phyloP scores from a whole-genome alignment of 1,140 invertebrate species.

The Saccostrea echinata region DNA sequence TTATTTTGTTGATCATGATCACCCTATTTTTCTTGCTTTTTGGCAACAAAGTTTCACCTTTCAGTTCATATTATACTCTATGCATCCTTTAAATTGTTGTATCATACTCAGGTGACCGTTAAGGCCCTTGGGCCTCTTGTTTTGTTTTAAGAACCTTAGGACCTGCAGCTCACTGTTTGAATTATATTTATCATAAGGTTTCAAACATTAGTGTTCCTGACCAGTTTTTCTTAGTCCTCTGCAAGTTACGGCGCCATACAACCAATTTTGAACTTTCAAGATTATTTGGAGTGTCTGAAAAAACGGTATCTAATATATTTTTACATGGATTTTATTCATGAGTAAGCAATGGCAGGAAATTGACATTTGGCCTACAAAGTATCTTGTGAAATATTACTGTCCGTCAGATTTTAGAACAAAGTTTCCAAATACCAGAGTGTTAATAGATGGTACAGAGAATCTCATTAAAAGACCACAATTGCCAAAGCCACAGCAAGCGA shows the following conservation, averaged over 20 bases:
- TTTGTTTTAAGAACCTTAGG: conserved; percentile 57
- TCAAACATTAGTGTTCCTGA: conserved; percentile 43
- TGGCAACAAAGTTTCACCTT: too few relatives aligned
- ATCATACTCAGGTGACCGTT: too few relatives aligned
- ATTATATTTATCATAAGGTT: conserved; percentile 53
- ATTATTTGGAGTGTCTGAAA: conserved; percentile 55
- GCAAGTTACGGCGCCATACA: conserved; percentile 53
- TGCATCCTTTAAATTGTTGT: too few relatives aligned
- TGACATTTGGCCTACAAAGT: conserved; percentile 52
- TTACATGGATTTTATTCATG: conserved; percentile 60
- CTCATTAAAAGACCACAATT: conserved; percentile 61
- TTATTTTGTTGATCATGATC: too few relatives aligned
- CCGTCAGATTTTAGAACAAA: conserved; percentile 67
- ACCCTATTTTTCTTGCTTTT: too few relatives aligned
- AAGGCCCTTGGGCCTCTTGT: too few relatives aligned
- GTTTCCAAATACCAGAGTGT: conserved; percentile 69
- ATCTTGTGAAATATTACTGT: conserved; percentile 50
- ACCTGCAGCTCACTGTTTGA: conserved; percentile 51
- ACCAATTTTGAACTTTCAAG: conserved; percentile 55
- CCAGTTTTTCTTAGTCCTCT: conserved; percentile 51
- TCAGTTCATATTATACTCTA: too few relatives aligned
- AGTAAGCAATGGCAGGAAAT: conserved; percentile 52
- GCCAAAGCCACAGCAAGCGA: conserved; percentile 68
- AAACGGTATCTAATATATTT: conserved; percentile 47
- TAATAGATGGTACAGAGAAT: conserved; percentile 72